Evolutionary conservation across 2,797 vertebrate species (phyloP), one percentile per base, ranked within the genome.

Genomic region (Champsocephalus esox): DNA sequence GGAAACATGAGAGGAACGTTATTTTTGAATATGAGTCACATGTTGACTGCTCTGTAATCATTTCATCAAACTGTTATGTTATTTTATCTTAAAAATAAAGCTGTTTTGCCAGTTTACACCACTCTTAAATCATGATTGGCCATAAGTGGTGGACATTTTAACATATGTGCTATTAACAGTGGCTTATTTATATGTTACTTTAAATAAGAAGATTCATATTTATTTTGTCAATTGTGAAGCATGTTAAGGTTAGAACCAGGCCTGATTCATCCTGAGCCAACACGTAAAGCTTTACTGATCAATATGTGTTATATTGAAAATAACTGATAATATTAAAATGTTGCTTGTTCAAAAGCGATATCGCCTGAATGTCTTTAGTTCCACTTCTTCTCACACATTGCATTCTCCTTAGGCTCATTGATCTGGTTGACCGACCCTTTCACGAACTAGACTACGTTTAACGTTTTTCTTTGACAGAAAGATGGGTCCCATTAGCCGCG

Each of bases 1-100:
- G 57, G 80, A 81, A 70, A 78, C 58, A 43, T 56, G 32, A 72
- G 14, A 43, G 55, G 63, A 67, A 17, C 59, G 63, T 65, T 7
- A 54, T 45, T 71, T 75, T 34, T 72, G 81, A 34, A 12, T 75
- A 70, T 63, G 12, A 72, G 16, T 56, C 49, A 38, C 64, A 64
- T 52, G 34, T 69, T 77, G 51, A 77, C 41, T 3, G 13, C 9
- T 68, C 45, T 52, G 3, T 5, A 51, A 62, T 38, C 17, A 1
- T 79, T 76, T 68, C 50, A 50, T 75, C 55, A 77, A 51, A 21
- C 2, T 45, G 14, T 12, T 59, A 13, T 45, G 16, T 43, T 60
- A 34, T 65, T 77, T 58, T 32, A 1, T 52, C 28, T 5, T 24
- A 5, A 28, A 28, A 28, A 28, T 14, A 19, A 54, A n/a, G 13